A percentile compares a stretch with the other conserved stretches of the same genome.
Evolutionary conservation across 2,113 vertebrate species (phyloP).

Genomic region (Leptobrachium ailaonicum): DNA sequence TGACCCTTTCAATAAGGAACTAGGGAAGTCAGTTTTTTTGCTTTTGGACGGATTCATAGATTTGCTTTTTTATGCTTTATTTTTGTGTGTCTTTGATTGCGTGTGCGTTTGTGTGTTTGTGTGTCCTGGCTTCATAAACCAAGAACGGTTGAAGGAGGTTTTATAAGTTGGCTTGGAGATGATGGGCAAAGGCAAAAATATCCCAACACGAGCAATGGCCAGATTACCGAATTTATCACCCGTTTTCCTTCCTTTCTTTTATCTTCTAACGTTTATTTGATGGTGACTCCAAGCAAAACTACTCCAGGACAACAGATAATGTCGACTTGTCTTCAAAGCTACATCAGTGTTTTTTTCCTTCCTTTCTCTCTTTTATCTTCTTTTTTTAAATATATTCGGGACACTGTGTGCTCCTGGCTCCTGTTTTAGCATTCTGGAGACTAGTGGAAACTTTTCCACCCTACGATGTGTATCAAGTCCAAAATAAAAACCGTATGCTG

Average conservation of each 20-base stretch:
- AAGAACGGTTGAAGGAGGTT: background rate
- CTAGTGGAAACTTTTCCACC: constrained; percentile 31
- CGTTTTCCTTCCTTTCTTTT: background rate
- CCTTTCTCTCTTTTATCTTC: constrained; percentile 19
- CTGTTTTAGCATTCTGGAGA: constrained; percentile 37
- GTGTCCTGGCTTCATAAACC: constrained; percentile 2
- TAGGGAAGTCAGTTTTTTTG: background rate
- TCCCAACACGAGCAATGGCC: constrained; percentile 36
- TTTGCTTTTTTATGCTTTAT: background rate
- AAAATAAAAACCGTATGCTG: constrained; percentile 40
- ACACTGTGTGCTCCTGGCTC: constrained; percentile 21
- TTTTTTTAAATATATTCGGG: background rate
- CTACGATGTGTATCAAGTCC: constrained; percentile 33
- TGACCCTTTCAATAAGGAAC: background rate
- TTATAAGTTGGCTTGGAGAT: constrained; percentile 23
- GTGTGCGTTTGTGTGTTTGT: background rate
- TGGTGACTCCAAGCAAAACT: constrained; percentile 24
- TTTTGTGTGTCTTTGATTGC: no score
- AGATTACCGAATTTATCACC: constrained; percentile 13
- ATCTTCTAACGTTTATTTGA: constrained; percentile 25
- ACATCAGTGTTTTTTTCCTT: background rate
- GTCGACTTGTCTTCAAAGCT: constrained; percentile 13
- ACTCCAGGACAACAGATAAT: constrained; percentile 27
- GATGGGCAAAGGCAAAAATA: constrained; percentile 9
- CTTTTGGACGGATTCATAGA: constrained; percentile 18